phyloP scores from a whole-genome alignment of 2,888 invertebrate species.

The Mycogona germanica region DNA sequence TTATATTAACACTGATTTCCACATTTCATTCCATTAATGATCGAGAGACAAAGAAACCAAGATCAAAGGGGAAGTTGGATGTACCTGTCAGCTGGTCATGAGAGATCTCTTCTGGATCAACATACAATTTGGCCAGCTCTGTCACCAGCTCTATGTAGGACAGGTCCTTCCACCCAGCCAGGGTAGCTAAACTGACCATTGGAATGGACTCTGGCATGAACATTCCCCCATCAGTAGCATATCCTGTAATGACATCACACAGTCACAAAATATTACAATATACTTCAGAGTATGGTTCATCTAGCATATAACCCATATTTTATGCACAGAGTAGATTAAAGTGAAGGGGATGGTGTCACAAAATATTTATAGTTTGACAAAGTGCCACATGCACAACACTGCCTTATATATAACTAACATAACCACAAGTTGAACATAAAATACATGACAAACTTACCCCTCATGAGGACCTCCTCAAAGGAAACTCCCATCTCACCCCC shows the following conservation, averaged over 20 bases:
- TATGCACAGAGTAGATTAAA: too few relatives aligned
- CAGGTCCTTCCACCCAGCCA: constrained; percentile 31
- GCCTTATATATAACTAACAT: too few relatives aligned
- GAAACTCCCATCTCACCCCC: constrained; percentile 27
- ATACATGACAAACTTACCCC: constrained; percentile 25
- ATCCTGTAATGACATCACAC: constrained; percentile 28
- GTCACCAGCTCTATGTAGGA: constrained; percentile 33
- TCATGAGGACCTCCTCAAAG: constrained; percentile 21
- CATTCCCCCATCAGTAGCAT: constrained; percentile 37
- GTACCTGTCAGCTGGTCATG: constrained; percentile 28
- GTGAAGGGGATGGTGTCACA: too few relatives aligned
- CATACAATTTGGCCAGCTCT: constrained; percentile 32
- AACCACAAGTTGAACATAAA: too few relatives aligned
- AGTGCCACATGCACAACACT: too few relatives aligned
- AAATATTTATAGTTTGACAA: too few relatives aligned
- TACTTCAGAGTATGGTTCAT: too few relatives aligned
- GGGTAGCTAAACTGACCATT: constrained; percentile 24
- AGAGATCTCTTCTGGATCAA: constrained; percentile 34
- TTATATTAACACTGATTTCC: neutral
- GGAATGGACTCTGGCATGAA: constrained; percentile 35
- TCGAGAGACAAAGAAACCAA: too few relatives aligned
- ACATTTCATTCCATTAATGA: too few relatives aligned
- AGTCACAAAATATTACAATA: too few relatives aligned
- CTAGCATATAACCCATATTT: too few relatives aligned
- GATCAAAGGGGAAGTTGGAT: constrained; percentile 7